Percentiles rank a stretch among this genome's conserved stretches.
Conservation (phyloP, 2,113 vertebrate genomes). For the Zosterops lateralis region DNA sequence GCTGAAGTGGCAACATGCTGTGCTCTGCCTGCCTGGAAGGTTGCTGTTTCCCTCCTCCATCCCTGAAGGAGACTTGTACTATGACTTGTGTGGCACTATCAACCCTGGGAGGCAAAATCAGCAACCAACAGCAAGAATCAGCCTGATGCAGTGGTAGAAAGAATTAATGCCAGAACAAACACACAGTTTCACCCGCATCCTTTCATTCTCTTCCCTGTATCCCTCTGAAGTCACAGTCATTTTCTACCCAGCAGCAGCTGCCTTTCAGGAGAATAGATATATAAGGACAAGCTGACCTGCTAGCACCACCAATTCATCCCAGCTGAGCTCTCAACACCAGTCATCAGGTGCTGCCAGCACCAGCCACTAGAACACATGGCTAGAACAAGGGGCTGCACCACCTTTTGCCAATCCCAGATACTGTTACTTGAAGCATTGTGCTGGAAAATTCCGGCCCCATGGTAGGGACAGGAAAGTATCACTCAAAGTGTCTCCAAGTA, state of each 20-base stretch:
- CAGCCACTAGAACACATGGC: background rate
- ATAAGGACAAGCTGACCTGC: background rate
- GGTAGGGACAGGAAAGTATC: background rate
- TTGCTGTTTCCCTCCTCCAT: background rate
- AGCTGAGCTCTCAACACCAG: background rate
- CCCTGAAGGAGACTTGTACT: background rate
- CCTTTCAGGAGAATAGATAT: background rate
- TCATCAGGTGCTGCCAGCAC: background rate
- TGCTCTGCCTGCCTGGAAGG: background rate
- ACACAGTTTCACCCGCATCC: background rate
- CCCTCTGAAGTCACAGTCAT: background rate
- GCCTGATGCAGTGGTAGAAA: background rate
- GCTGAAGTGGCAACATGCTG: background rate
- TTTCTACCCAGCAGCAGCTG: background rate
- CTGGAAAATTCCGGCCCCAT: background rate
- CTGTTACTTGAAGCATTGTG: rapidly evolving
- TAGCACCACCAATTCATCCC: background rate
- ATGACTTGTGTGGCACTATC: background rate
- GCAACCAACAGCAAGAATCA: background rate
- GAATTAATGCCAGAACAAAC: background rate
- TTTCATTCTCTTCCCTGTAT: background rate
- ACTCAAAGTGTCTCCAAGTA: background rate
- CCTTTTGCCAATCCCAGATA: background rate
- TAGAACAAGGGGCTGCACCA: background rate
- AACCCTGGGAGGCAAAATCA: background rate